Evolutionary conservation across 2,113 vertebrate genomes (phyloP), one percentile per base, ranked within the genome.

Genomic region (Tetraodon nigroviridis): DNA sequence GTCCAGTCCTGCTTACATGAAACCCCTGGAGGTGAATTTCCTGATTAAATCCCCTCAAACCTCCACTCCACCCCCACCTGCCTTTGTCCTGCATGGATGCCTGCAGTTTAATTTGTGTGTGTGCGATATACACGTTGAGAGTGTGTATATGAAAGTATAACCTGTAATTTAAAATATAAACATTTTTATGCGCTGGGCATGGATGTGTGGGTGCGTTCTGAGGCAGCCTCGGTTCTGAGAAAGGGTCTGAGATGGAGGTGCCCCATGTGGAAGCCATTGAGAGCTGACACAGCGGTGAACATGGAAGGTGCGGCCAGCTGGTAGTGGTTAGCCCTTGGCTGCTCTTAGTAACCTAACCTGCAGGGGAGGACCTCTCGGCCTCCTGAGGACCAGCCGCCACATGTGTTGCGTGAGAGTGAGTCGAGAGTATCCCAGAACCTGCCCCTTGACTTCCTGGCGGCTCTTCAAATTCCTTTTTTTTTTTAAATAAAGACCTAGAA

Each of bases 251-350:
- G 55, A 71, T 76, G 73, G 70, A 40, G 45, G 57, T 62, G 52
- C 51, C 48, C 81, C 86, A 89, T 87, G 85, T 88, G 89, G 87
- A 88, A 88, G 64, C 83, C 80, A 89, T 89, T 86, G 74, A 78
- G 80, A 69, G 49, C 67, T 24, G 50, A 65, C 76, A 69, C 55
- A 4, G 56, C 44, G 52, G 67, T 52, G 80, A 66, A 78, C 65
- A 57, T 79, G 76, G 78, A 81, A 80, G 78, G 81, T 78, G 78
- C 82, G 63, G 50, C 67, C 89, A 88, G 81, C 83, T 90, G 89
- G 85, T 83, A 81, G 75, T 81, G 83, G 73, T 89, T 89, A 90
- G 73, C 75, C 76, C 76, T 71, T 76, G 81, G 83, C 79, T 80
- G 76, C 80, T 77, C 69, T 46, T 69, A 74, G 86, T 84, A 87